Base-by-base conservation (phyloP, 1,140 invertebrate genomes). In the Batillaria attramentaria region DNA sequence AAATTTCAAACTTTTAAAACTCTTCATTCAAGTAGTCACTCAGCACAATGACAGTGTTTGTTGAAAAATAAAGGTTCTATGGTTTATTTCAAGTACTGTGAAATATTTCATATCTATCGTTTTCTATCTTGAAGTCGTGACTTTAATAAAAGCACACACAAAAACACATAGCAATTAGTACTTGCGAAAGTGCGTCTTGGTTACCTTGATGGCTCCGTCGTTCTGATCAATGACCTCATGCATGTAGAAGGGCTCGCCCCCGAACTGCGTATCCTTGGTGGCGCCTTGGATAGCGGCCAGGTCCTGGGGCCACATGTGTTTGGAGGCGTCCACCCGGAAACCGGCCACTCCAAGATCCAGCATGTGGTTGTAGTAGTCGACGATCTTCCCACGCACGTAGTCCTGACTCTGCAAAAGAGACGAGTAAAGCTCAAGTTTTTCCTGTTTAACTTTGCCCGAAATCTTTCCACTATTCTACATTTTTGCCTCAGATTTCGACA, bases 181-280 rank as follows among this genome's bases (percentile, higher is more conserved):
- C n/a, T n/a, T n/a, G n/a, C n/a, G n/a, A n/a, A n/a, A n/a, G n/a
- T n/a, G n/a, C n/a, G n/a, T n/a, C n/a, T n/a, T n/a, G n/a, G n/a
- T 37, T 24, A 92, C 92, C n/a, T 91, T 93, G 66, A 96, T 92
- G 20, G 94, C 93, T 87, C 95, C 95, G 39, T 93, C 92, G 46
- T 94, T 95, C 72, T 90, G 84, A 89, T 97, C 95, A 68, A 96
- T 95, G 6, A 97, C 95, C 91, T 97, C 96, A 85, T 96, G 95
- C 87, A 92, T 95, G 79, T 96, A 88, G 76, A 91, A 91, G 18
- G 92, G 88, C 33, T 81, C 79, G 0, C 83, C 84, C 5, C 88
- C 87, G 95, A 83, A 85, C 5, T 82, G 83, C 0, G 86, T 72
- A 62, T 87, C 81, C 57, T 85, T 86, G 5, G 80, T 84, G 31